phyloP scores from a whole-genome alignment of 2,113 vertebrate genomes.

The Lycocorax pyrrhopterus region DNA sequence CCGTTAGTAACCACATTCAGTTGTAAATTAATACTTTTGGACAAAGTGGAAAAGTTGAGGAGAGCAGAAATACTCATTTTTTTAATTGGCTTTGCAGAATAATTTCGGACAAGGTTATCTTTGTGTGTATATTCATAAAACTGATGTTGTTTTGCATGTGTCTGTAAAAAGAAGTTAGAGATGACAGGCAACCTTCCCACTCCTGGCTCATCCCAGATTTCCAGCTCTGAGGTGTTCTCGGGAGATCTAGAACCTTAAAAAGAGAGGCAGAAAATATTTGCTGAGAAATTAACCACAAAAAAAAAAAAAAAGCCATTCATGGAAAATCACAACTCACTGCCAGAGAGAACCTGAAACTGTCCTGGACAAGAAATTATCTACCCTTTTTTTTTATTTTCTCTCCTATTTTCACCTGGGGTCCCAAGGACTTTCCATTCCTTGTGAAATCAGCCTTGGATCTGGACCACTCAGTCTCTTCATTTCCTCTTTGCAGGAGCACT shows the following conservation, averaged over 20 bases:
- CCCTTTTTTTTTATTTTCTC: not conserved
- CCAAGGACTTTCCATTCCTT: not conserved
- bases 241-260: not conserved
- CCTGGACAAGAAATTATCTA: not conserved
- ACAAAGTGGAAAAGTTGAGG: rapidly evolving
- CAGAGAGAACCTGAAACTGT: not conserved
- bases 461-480: not conserved
- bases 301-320: no score
- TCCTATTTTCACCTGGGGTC: not conserved
- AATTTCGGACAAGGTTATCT: not conserved
- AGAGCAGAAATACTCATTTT: rapidly evolving
- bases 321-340: not conserved
- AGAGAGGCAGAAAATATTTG: not conserved
- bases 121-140: rapidly evolving
- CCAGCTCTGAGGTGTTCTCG: not conserved
- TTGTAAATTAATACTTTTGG: not conserved
- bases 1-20: rapidly evolving
- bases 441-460: not conserved
- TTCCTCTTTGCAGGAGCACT: not conserved
- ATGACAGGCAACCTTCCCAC: rapidly evolving
- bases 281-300: not conserved
- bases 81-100: not conserved
- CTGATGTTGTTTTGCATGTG: not conserved
- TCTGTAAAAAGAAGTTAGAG: not conserved
- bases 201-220: not conserved